Evolutionary conservation across 2,888 invertebrate species (phyloP).

Genomic region (Bruchidius siliquastri): DNA sequence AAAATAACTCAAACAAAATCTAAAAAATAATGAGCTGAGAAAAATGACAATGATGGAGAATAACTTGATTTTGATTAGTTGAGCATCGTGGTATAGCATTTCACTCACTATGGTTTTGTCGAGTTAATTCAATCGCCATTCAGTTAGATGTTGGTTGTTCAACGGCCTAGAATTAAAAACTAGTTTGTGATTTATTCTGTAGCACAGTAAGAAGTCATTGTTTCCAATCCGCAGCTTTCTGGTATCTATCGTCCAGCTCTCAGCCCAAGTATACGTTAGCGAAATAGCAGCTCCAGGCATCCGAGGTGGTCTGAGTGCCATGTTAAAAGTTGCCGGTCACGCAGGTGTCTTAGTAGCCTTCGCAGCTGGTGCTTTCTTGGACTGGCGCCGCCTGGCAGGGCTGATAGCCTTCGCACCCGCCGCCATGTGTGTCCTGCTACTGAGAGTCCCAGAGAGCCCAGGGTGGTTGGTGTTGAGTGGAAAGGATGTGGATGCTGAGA

Average conservation of each 20-base stretch:
- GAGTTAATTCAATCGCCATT: no score
- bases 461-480: constrained; percentile 76
- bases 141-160: no score
- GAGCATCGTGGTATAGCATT: no score
- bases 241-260: constrained; percentile 45
- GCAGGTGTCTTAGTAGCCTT: constrained; percentile 81
- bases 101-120: no score
- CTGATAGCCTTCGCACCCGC: constrained; percentile 75
- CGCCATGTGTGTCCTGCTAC: constrained; percentile 68
- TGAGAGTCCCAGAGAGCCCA: constrained; percentile 85
- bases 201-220: no score
- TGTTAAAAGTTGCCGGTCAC: constrained; percentile 80
- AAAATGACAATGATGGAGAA: no score
- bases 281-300: constrained; percentile 86
- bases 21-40: no score
- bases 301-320: constrained; percentile 80
- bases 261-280: constrained; percentile 72
- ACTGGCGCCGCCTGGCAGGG: constrained; percentile 78
- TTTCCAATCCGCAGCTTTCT: constrained; percentile 27
- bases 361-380: constrained; percentile 74
- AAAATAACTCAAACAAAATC: no score
- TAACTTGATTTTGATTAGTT: no score
- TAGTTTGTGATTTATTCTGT: no score
- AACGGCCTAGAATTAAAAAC: no score
- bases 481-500: constrained; percentile 68